Evolutionary conservation across 2,888 invertebrate genomes (phyloP).

Genomic region (Mythimna lalbum): DNA sequence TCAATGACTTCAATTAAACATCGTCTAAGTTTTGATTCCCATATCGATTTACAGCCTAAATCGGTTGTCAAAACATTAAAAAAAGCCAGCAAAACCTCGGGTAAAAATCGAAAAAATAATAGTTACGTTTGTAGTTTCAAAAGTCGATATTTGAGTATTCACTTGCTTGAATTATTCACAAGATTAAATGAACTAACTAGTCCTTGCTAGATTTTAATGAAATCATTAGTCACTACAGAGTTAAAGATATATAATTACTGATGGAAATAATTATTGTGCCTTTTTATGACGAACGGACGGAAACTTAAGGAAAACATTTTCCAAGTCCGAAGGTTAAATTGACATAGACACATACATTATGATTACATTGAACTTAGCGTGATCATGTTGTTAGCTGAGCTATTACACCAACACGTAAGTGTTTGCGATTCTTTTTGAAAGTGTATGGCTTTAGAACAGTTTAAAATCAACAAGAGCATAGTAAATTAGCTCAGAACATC

Average conservation of each 20-base stretch:
- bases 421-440: conserved; percentile 42
- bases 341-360: conserved; percentile 50
- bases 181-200: conserved; percentile 25
- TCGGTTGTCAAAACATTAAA: too few species aligned
- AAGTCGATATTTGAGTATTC: not conserved
- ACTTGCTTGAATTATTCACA: conserved; percentile 6
- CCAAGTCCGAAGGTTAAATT: conserved; percentile 64
- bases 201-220: conserved; percentile 23
- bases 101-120: too few species aligned
- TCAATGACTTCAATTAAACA: too few species aligned
- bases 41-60: too few species aligned
- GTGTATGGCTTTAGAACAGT: conserved; percentile 23
- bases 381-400: conserved; percentile 34
- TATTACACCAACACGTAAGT: conserved; percentile 24
- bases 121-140: too few species aligned
- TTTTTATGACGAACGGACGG: conserved; percentile 48
- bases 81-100: too few species aligned
- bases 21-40: too few species aligned
- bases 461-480: conserved; percentile 23
- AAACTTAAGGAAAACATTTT: conserved; percentile 68
- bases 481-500: conserved; percentile 33
- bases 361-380: conserved; percentile 63
- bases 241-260: conserved; percentile 44
- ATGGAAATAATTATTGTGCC: conserved; percentile 52
- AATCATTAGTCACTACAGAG: conserved; percentile 41